Conservation (phyloP, 2,888 invertebrate genomes). For the Dusona sp. region DNA sequence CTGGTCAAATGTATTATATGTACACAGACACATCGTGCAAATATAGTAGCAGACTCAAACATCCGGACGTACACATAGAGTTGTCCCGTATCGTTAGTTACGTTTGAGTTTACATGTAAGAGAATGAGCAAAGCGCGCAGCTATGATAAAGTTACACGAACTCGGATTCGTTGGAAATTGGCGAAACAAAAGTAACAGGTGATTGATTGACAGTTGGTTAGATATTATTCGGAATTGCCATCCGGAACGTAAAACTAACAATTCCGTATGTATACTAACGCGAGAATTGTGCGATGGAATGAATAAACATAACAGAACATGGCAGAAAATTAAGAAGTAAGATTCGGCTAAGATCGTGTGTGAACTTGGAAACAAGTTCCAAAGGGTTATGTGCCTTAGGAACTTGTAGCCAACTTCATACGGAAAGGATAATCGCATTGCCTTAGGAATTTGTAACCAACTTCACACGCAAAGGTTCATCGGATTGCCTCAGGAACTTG, state of each 20-base stretch:
- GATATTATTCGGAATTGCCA: neutral
- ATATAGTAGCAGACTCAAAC: constrained; percentile 50
- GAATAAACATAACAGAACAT: neutral
- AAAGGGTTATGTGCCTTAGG: neutral
- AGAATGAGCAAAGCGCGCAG: neutral
- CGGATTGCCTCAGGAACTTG: neutral
- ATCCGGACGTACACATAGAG: constrained; percentile 35
- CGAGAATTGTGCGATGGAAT: neutral
- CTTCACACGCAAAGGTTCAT: neutral
- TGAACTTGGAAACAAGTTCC: neutral
- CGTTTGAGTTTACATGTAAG: constrained; percentile 16
- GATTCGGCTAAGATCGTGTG: neutral
- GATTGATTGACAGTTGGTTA: neutral
- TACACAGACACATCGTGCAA: constrained; percentile 34
- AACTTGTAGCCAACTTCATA: neutral
- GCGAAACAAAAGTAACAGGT: constrained; percentile 1
- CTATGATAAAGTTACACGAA: neutral
- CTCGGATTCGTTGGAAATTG: neutral
- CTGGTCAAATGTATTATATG: constrained; percentile 34
- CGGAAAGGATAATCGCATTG: neutral
- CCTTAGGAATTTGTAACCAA: neutral
- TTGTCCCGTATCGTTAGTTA: neutral
- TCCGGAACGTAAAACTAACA: neutral
- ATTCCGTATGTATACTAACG: neutral
- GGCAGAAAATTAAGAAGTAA: neutral